phyloP scores from a whole-genome alignment of 2,113 vertebrate species.

The Cisticola juncidis region DNA sequence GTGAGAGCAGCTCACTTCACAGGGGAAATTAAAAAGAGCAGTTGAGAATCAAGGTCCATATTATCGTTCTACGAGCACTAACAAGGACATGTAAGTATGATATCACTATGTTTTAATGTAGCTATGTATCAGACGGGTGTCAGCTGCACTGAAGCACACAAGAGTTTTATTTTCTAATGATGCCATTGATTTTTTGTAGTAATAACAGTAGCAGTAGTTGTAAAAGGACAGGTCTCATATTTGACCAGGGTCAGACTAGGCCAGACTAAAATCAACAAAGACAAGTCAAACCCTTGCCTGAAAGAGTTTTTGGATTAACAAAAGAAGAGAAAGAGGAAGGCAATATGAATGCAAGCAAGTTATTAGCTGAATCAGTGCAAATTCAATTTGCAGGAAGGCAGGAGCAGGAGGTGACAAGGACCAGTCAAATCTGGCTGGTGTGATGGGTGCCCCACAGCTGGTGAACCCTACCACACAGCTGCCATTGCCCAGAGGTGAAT shows the following conservation, averaged over 20 bases:
- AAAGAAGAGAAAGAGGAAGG: neutral
- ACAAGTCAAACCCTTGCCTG: neutral
- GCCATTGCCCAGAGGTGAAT: neutral
- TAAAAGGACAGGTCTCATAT: neutral
- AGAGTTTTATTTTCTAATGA: conserved; percentile 8
- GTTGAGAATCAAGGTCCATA: neutral
- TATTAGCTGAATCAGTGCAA: neutral
- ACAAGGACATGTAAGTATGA: conserved; percentile 17
- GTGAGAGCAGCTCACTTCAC: neutral
- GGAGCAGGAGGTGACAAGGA: neutral
- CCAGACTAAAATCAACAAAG: neutral
- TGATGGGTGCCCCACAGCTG: neutral
- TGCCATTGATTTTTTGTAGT: neutral
- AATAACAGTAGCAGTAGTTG: neutral
- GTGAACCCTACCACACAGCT: accelerated
- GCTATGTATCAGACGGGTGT: neutral
- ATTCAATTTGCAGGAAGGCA: neutral
- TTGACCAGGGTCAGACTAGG: neutral
- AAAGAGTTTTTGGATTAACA: neutral
- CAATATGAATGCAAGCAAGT: neutral
- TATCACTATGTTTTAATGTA: neutral
- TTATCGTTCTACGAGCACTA: neutral
- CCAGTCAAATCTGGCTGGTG: neutral
- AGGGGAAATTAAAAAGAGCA: neutral
- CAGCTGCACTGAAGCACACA: neutral